Percentiles rank a stretch among this genome's conserved stretches.
Evolutionary conservation across 1,140 invertebrate genomes (phyloP).

Genomic region (Octopus sinensis): DNA sequence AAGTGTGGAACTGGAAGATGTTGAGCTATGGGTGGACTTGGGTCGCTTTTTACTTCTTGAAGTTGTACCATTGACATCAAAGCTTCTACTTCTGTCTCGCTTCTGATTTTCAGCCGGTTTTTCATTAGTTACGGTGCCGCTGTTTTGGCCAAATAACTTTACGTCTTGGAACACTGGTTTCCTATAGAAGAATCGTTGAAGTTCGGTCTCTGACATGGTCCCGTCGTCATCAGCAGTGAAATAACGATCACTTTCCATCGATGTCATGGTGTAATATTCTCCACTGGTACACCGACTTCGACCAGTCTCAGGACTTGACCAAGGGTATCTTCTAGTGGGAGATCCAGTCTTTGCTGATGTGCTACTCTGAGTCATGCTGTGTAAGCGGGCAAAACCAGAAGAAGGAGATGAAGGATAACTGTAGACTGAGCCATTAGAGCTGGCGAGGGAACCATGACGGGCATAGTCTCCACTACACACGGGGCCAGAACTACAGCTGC

Average conservation of each 20-base stretch:
- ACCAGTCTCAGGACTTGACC: slow-evolving; percentile 12
- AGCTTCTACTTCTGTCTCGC: background rate
- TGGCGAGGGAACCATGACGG: background rate
- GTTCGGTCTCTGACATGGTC: slow-evolving; percentile 21
- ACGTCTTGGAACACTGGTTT: background rate
- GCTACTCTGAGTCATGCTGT: background rate
- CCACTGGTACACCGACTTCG: background rate
- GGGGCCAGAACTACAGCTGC: background rate
- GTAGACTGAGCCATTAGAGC: slow-evolving; percentile 3
- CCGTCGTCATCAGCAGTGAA: slow-evolving; percentile 46
- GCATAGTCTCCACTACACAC: background rate
- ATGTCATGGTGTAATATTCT: slow-evolving; percentile 19
- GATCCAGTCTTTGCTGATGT: background rate
- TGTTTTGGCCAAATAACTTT: background rate
- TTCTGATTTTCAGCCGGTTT: background rate
- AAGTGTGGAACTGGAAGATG: slow-evolving; percentile 49
- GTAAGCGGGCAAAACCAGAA: background rate
- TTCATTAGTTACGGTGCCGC: background rate
- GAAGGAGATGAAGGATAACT: slow-evolving; percentile 14
- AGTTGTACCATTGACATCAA: background rate
- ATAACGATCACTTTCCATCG: slow-evolving; percentile 45
- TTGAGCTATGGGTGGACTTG: slow-evolving; percentile 27
- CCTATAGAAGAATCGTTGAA: slow-evolving; percentile 10
- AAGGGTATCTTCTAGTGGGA: background rate
- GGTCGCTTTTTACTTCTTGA: slow-evolving; percentile 14